Evolutionary conservation across 2,113 vertebrate genomes (phyloP).

Genomic region (Aspiorhynchus laticeps): DNA sequence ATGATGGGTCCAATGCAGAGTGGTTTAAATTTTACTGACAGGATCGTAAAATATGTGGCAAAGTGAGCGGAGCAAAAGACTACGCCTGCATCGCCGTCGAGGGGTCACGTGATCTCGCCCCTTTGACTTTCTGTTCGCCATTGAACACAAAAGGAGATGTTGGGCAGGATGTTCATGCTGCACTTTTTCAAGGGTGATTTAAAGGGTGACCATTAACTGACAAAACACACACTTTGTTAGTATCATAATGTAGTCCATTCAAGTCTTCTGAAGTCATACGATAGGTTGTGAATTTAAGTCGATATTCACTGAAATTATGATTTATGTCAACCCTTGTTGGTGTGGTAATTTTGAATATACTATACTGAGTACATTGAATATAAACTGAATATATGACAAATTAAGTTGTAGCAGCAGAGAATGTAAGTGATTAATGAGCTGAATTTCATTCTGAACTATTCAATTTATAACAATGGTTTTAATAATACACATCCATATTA

Average conservation of each 20-base stretch:
- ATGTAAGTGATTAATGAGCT: neutral
- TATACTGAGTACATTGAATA: neutral
- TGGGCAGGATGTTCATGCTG: neutral
- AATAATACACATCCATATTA: slow-evolving; percentile 14
- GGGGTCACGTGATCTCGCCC: no score
- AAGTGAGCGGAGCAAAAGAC: no score
- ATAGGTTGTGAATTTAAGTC: neutral
- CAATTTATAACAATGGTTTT: neutral
- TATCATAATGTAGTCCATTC: neutral
- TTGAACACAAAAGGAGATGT: neutral
- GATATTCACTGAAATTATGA: neutral
- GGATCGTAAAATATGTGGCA: no score
- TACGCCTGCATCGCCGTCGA: no score
- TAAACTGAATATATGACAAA: neutral
- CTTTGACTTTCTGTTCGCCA: neutral
- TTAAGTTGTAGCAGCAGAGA: neutral
- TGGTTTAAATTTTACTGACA: no score
- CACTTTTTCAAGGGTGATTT: neutral
- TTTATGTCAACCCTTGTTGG: neutral
- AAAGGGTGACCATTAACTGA: neutral
- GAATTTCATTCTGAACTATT: neutral
- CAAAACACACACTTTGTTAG: neutral
- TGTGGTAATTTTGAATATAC: neutral
- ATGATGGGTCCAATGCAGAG: no score
- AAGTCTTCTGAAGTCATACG: neutral